Evolutionary conservation across 2,888 invertebrate genomes (phyloP).

Genomic region (Tetranychus truncatus): DNA sequence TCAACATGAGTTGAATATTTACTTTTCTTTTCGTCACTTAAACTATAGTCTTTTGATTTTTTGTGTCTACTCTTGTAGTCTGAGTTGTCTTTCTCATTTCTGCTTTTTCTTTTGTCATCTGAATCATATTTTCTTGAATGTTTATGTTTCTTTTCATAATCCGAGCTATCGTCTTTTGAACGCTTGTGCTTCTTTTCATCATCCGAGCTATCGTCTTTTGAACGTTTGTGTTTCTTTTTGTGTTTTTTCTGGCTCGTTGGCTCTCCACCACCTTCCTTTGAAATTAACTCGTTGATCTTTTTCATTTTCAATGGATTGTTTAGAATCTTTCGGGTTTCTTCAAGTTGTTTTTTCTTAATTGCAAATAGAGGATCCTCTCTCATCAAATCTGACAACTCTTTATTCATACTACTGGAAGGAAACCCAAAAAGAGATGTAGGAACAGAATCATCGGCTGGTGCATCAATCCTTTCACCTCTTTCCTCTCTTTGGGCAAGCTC

Average conservation of each 20-base stretch:
- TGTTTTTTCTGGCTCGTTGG: not conserved
- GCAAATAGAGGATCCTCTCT: slow-evolving; percentile 80
- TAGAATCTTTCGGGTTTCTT: slow-evolving; percentile 59
- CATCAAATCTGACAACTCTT: slow-evolving; percentile 68
- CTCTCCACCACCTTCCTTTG: not conserved
- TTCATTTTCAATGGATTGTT: slow-evolving; percentile 82
- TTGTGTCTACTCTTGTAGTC: too few species aligned
- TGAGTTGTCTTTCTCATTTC: too few species aligned
- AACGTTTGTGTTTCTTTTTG: not conserved
- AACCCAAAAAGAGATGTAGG: slow-evolving; percentile 14
- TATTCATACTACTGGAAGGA: slow-evolving; percentile 32
- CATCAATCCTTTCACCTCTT: slow-evolving; percentile 30
- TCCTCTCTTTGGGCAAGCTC: slow-evolving; percentile 45
- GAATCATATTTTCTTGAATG: too few species aligned
- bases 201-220: too few species aligned
- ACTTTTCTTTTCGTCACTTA: too few species aligned
- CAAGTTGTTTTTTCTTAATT: slow-evolving; percentile 65
- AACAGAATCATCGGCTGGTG: slow-evolving; percentile 6
- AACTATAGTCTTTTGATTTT: too few species aligned
- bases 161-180: too few species aligned
- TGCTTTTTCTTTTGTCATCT: too few species aligned
- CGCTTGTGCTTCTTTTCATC: not conserved
- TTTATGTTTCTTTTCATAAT: not conserved
- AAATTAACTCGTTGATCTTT: slow-evolving; percentile 52
- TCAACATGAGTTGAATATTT: too few species aligned